phyloP scores from a whole-genome alignment of 1,140 invertebrate genomes.

The Leptopilina boulardi region DNA sequence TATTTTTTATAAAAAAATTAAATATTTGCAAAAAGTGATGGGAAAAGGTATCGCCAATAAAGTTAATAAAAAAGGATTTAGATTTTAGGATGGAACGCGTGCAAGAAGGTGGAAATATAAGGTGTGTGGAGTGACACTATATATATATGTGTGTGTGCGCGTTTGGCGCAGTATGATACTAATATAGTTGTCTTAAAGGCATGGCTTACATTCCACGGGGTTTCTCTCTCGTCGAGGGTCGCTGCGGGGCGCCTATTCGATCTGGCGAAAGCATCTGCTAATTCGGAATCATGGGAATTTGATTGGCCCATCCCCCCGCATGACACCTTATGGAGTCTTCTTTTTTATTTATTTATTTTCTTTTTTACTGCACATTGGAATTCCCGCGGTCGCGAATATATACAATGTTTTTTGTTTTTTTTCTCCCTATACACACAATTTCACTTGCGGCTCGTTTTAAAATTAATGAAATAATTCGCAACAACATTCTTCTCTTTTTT shows the following conservation, averaged over 20 bases:
- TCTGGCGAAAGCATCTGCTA: constrained; percentile 76
- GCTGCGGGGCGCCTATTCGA: constrained; percentile 74
- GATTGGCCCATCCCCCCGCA: constrained; percentile 69
- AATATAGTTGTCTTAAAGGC: constrained; percentile 76
- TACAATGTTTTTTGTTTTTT: not conserved
- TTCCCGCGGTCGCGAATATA: constrained; percentile 51
- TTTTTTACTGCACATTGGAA: constrained; percentile 59
- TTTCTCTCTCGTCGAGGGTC: constrained; percentile 67
- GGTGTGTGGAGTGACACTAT: constrained; percentile 63
- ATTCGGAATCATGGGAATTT: constrained; percentile 77
- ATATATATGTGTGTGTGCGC: constrained; percentile 66
- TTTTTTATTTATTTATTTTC: too few relatives aligned
- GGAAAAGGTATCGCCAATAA: not conserved
- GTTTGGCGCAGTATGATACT: constrained; percentile 73
- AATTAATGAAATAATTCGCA: too few relatives aligned
- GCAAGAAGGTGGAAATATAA: constrained; percentile 59
- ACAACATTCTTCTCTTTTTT: too few relatives aligned
- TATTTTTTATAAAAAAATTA: too few relatives aligned
- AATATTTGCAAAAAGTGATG: not conserved
- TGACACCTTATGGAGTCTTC: constrained; percentile 56
- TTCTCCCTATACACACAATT: too few relatives aligned
- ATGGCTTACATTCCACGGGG: constrained; percentile 70
- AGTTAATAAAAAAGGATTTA: constrained; percentile 1
- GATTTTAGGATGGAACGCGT: constrained; percentile 56
- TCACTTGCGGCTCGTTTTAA: too few relatives aligned